Conservation (phyloP, 1,140 invertebrate genomes). For the Rhagoletis zephyria region DNA sequence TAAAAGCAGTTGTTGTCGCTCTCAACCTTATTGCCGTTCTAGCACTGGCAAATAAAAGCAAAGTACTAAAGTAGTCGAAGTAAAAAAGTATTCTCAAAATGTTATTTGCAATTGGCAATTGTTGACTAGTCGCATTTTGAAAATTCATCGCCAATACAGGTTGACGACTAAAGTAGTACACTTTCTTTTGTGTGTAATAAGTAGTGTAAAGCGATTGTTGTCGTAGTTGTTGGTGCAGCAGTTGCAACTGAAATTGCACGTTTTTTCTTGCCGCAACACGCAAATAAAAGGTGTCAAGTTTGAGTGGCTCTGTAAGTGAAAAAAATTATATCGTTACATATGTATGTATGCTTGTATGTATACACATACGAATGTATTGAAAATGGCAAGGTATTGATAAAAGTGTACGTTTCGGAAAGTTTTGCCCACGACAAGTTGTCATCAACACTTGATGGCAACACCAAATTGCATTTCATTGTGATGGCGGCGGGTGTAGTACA, state of each 20-base stretch:
- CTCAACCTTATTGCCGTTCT: neutral
- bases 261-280: conserved; percentile 15
- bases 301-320: conserved; percentile 36
- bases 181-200: neutral
- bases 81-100: neutral
- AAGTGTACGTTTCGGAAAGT: conserved; percentile 43
- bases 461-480: conserved; percentile 35
- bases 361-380: too few species aligned
- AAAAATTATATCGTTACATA: neutral
- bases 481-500: neutral
- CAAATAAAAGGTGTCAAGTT: conserved; percentile 35
- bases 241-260: neutral
- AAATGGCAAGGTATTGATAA: neutral
- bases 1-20: neutral
- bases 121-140: conserved; percentile 40
- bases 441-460: conserved; percentile 47
- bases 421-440: conserved; percentile 50
- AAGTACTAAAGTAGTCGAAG: neutral
- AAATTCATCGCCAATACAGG: neutral
- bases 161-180: neutral
- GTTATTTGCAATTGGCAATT: conserved; percentile 48
- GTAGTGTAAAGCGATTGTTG: neutral
- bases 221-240: neutral
- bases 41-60: neutral
- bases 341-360: too few species aligned